Evolutionary conservation across 1,140 invertebrate species (phyloP), one percentile per base, ranked within the genome.

Genomic region (Drosophila cardini): DNA sequence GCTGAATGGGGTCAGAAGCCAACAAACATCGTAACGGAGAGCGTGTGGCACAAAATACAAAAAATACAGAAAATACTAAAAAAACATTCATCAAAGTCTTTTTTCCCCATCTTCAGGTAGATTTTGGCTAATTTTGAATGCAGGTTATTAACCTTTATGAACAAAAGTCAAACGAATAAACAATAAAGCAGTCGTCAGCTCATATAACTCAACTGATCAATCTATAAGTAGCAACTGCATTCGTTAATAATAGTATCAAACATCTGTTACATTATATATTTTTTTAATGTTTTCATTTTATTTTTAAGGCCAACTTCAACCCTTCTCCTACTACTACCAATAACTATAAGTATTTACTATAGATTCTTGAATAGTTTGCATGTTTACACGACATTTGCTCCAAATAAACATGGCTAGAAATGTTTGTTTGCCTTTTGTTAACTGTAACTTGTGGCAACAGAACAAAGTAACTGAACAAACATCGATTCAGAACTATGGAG

Each of bases 1-100:
- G 50, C 52, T 71, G 43, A 75, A 75, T 75, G 72, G 68, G 72
- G 72, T 75, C 72, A 75, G 68, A 75, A 64, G 72, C 68, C 60
- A 71, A 64, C 60, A 58, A 71, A 72, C 60, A 71, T 71, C 60
- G 52, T 71, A 75, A 71, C 72, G 60, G 45, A 64, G 65, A 26
- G 21, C 72, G 64, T 56, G 71, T 43, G 42, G 21, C 40, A 48
- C 26, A 48, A 15, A 63, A 56, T 15, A 62, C n/a, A 46, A 10
- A 72, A 40, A 38, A 26, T 21, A 21, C 9, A 65, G 13, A 30
- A 61, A 11, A 52, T 11, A 50, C 15, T 13, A 18, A 63, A 53
- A 62, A 13, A 40, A 48, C 52, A 73, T 68, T 73, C 71, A 61
- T 70, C 64, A 74, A 34, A 48, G 36, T 52, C 34, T 36, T 8